These are phyloP conservation scores for Miltochrista miniata DNA, from an alignment of 2,888 invertebrate genomes.

Conservation along the genomic window DNA sequence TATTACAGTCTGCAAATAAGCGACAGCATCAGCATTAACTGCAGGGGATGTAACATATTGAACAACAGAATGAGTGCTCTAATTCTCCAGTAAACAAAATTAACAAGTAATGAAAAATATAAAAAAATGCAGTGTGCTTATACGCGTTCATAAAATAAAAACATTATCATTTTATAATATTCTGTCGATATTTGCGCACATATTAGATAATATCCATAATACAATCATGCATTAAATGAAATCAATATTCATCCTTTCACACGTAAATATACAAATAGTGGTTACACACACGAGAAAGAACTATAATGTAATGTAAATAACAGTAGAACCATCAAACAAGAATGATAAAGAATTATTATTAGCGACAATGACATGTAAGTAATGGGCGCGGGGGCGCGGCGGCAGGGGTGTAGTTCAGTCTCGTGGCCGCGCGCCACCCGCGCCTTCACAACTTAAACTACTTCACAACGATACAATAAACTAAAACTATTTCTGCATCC, in stretches of 20 bases:
- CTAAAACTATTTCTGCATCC: constrained; percentile 80
- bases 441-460: constrained; percentile 74
- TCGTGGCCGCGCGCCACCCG: constrained; percentile 70
- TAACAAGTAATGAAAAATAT: constrained; percentile 56
- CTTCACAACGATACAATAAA: constrained; percentile 80
- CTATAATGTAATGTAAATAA: constrained; percentile 67
- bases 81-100: constrained; percentile 55
- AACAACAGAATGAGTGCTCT: constrained; percentile 53
- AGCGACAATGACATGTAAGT: constrained; percentile 72
- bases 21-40: constrained; percentile 51
- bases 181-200: constrained; percentile 35
- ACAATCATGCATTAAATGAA: constrained; percentile 62
- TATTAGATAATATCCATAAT: constrained; percentile 38
- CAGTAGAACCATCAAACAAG: constrained; percentile 76
- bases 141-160: constrained; percentile 40
- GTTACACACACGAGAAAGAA: constrained; percentile 75
- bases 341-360: constrained; percentile 64
- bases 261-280: constrained; percentile 72
- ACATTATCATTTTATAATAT: constrained; percentile 30
- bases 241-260: constrained; percentile 65
- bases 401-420: constrained; percentile 80
- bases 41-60: constrained; percentile 50
- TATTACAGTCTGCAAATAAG: constrained; percentile 58
- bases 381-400: constrained; percentile 62
- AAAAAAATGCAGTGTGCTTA: constrained; percentile 49